A percentile compares a stretch with the other conserved stretches of the same genome.
phyloP scores from a whole-genome alignment of 2,888 invertebrate species.

The Drosophila neotestacea region DNA sequence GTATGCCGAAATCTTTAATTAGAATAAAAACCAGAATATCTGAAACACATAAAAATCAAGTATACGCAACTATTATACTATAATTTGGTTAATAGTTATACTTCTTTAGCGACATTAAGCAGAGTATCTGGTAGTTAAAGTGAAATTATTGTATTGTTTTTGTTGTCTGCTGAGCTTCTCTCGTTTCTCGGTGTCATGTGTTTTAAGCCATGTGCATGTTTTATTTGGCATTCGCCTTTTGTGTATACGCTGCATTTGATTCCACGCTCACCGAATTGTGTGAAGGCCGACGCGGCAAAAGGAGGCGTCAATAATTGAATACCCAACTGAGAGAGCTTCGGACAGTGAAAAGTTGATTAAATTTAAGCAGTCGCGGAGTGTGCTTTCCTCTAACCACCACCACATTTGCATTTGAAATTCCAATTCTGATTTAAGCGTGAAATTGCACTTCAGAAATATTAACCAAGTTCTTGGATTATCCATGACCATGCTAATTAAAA shows the following conservation, averaged over 20 bases:
- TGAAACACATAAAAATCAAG: no score
- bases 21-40: no score
- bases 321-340: conserved; percentile 53
- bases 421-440: conserved; percentile 53
- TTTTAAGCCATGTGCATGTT: conserved; percentile 76
- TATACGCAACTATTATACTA: no score
- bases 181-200: conserved; percentile 71
- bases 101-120: background rate
- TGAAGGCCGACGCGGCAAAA: conserved; percentile 53
- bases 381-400: conserved; percentile 5
- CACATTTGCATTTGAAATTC: conserved; percentile 56
- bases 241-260: conserved; percentile 60
- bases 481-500: background rate
- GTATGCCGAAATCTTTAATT: no score
- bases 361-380: conserved; percentile 55
- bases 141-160: conserved; percentile 4
- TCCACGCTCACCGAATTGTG: conserved; percentile 44
- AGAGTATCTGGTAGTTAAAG: conserved; percentile 23
- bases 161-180: conserved; percentile 38
- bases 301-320: conserved; percentile 74
- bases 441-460: conserved; percentile 62
- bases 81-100: no score
- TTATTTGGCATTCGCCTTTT: conserved; percentile 65
- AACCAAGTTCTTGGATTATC: conserved; percentile 30
- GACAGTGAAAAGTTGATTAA: conserved; percentile 63